A percentile compares a stretch with the other conserved stretches of the same genome.
These are phyloP conservation scores for Andrena fulva DNA, from an alignment of 2,888 invertebrate genomes.

Conservation along the genomic window DNA sequence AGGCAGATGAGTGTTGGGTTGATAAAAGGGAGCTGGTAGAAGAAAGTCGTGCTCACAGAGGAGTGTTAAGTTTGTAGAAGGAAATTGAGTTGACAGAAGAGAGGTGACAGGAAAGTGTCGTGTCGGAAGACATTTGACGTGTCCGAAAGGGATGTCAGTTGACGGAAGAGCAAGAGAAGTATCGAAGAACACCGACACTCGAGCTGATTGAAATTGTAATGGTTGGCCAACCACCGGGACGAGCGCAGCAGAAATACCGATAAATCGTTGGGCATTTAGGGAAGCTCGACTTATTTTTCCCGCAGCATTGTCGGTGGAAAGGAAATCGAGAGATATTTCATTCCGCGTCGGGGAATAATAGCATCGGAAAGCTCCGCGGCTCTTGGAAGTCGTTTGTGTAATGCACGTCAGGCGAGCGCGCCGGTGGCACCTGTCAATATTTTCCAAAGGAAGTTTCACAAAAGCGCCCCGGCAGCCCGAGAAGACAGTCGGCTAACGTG, in stretches of 20 bases:
- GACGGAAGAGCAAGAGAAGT: neutral
- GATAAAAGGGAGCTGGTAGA: neutral
- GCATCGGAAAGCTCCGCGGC: slow-evolving; percentile 48
- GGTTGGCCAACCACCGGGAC: neutral
- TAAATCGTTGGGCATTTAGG: slow-evolving; percentile 1
- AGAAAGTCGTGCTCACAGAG: neutral
- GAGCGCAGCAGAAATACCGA: neutral
- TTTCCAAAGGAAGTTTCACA: slow-evolving; percentile 64
- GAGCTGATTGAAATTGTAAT: neutral
- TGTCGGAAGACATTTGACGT: no score
- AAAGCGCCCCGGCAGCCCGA: slow-evolving; percentile 48
- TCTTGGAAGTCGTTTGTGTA: slow-evolving; percentile 63
- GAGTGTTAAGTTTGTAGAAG: neutral
- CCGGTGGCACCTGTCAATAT: slow-evolving; percentile 71
- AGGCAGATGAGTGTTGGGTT: neutral
- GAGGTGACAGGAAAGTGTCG: neutral
- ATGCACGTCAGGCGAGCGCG: slow-evolving; percentile 57
- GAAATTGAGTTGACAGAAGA: neutral
- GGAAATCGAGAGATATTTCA: slow-evolving; percentile 47
- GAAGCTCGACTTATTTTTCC: slow-evolving; percentile 9
- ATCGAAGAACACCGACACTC: neutral
- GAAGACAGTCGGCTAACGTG: slow-evolving; percentile 43
- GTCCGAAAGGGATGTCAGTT: neutral
- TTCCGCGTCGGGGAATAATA: slow-evolving; percentile 52
- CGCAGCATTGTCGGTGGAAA: slow-evolving; percentile 5